Conservation (phyloP, 2,113 vertebrate species). For the Oreochromis niloticus region DNA sequence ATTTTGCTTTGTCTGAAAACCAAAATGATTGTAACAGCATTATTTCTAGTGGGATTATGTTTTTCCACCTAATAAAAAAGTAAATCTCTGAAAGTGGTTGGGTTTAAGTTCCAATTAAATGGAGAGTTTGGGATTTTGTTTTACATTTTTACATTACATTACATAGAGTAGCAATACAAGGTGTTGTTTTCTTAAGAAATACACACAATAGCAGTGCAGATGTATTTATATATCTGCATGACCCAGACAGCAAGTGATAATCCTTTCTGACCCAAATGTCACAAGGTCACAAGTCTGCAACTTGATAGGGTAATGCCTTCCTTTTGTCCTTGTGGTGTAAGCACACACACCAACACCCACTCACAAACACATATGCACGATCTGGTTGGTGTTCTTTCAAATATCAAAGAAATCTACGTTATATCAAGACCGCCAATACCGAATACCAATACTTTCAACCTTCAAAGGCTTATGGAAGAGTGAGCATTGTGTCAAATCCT, state of each 20-base stretch:
- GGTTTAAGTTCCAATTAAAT: neutral
- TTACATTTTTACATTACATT: neutral
- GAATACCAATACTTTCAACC: neutral
- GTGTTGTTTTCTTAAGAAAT: neutral
- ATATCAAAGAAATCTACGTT: neutral
- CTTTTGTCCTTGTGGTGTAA: neutral
- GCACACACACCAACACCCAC: neutral
- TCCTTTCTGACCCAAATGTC: slow-evolving; percentile 46
- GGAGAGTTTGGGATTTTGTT: neutral
- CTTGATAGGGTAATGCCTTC: slow-evolving; percentile 36
- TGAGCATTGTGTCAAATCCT: neutral
- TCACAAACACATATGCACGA: neutral
- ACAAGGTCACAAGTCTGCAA: slow-evolving; percentile 13
- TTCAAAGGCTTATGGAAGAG: neutral
- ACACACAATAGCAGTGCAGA: neutral
- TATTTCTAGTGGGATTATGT: neutral
- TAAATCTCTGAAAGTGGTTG: neutral
- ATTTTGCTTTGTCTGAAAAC: neutral
- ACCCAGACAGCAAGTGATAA: slow-evolving; percentile 31
- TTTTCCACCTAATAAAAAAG: neutral
- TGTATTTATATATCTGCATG: neutral
- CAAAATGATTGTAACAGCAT: neutral
- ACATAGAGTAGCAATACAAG: neutral
- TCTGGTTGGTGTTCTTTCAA: neutral
- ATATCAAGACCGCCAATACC: neutral